These are phyloP conservation scores for Palythoa grandis DNA, from an alignment of 92 coral and sea anemone species.

Conservation along the genomic window DNA sequence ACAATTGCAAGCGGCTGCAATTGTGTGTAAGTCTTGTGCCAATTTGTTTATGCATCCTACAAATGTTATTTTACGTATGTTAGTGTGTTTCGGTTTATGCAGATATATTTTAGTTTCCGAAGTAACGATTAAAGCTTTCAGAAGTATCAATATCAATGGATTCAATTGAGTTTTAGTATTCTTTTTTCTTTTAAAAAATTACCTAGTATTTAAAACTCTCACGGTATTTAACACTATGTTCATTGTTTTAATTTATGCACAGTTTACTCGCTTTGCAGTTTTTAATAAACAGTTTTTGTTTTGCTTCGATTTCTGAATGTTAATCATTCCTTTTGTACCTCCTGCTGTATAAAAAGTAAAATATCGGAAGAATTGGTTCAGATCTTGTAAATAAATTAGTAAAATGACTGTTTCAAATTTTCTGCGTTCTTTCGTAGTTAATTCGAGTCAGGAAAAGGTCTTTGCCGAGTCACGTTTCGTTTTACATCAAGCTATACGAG, in stretches of 20 bases:
- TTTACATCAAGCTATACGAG: background rate
- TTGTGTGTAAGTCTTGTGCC: conserved; percentile 7
- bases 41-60: conserved; percentile 8
- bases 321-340: background rate
- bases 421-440: background rate
- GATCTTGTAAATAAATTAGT: background rate
- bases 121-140: background rate
- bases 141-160: background rate
- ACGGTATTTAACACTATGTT: conserved; percentile 9
- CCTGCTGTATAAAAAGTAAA: background rate
- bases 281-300: background rate
- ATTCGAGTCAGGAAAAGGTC: background rate
- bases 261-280: conserved; percentile 2
- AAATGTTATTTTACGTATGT: background rate
- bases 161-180: background rate
- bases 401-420: background rate
- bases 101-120: background rate
- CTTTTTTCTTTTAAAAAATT: background rate
- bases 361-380: background rate
- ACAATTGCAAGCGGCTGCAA: background rate
- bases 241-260: conserved; percentile 24
- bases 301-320: background rate
- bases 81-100: background rate
- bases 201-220: background rate
- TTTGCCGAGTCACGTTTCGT: background rate